Evolutionary conservation across 2,888 invertebrate genomes (phyloP).

Genomic region (Xestobium rufovillosum): DNA sequence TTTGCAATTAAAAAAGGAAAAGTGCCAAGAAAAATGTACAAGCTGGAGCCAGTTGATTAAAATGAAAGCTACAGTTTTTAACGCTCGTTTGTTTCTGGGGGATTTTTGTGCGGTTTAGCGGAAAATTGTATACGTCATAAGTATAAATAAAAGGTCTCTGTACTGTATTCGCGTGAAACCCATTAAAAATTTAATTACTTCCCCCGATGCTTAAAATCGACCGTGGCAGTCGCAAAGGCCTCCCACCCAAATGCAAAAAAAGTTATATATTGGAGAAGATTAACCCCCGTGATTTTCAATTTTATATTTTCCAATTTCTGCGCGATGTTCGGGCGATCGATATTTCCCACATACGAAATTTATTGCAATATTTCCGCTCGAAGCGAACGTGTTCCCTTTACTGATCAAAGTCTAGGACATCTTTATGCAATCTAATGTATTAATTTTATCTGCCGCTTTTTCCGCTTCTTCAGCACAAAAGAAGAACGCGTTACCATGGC

Average conservation of each 20-base stretch:
- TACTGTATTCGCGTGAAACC: conserved; percentile 1
- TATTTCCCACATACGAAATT: conserved; percentile 26
- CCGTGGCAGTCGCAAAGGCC: background rate
- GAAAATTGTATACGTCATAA: too few relatives aligned
- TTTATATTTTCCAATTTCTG: conserved; percentile 28
- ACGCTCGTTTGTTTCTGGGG: too few relatives aligned
- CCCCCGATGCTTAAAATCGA: background rate
- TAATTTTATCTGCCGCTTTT: conserved; percentile 21
- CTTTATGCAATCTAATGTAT: conserved; percentile 24
- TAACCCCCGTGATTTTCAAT: conserved; percentile 24
- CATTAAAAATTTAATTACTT: conserved; percentile 1
- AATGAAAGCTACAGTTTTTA: too few relatives aligned
- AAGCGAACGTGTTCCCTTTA: conserved; percentile 24
- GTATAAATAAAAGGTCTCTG: too few relatives aligned
- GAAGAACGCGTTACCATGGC: too few relatives aligned
- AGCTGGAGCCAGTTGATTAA: too few relatives aligned
- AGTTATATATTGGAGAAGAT: background rate
- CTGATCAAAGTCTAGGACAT: conserved; percentile 25
- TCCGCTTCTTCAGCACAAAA: too few relatives aligned
- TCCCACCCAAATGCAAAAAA: background rate
- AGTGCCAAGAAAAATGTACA: too few relatives aligned
- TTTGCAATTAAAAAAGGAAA: too few relatives aligned
- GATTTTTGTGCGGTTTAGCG: too few relatives aligned
- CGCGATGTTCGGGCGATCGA: conserved; percentile 23
- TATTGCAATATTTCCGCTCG: conserved; percentile 27